phyloP scores from a whole-genome alignment of 2,113 vertebrate genomes.

The Seriola dumerili region DNA sequence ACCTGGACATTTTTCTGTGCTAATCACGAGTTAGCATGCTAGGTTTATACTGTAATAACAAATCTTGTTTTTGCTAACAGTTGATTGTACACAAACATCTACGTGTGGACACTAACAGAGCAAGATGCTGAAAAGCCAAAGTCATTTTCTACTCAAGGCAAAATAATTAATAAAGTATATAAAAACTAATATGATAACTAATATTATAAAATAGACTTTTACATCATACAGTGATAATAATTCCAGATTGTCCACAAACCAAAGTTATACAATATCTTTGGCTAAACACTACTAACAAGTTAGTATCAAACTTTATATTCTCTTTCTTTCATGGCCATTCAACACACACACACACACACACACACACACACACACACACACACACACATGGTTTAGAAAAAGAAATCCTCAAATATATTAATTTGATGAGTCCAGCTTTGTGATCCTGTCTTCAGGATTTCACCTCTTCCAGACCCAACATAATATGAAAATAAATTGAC shows the following conservation, averaged over 20 bases:
- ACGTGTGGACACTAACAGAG: constrained; percentile 20
- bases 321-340: not conserved
- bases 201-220: constrained; percentile 65
- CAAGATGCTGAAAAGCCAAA: constrained; percentile 34
- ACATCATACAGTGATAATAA: constrained; percentile 28
- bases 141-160: constrained; percentile 26
- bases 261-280: constrained; percentile 62
- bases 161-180: constrained; percentile 46
- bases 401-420: constrained; percentile 24
- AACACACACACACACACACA: constrained; percentile 19
- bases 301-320: constrained; percentile 34
- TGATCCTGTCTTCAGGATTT: constrained; percentile 6
- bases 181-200: constrained; percentile 29
- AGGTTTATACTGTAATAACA: constrained; percentile 12
- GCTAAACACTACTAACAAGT: constrained; percentile 44
- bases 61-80: constrained; percentile 35
- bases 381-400: not conserved
- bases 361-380: constrained; percentile 23
- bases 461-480: not conserved
- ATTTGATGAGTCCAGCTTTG: not conserved
- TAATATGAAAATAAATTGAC: constrained; percentile 71
- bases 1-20: constrained; percentile 27
- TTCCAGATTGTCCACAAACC: constrained; percentile 53
- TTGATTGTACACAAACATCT: constrained; percentile 28
- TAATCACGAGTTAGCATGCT: constrained; percentile 58